Evolutionary conservation across 2,113 vertebrate genomes (phyloP), one percentile per base, ranked within the genome.

Genomic region (Melanostigma gelatinosum): DNA sequence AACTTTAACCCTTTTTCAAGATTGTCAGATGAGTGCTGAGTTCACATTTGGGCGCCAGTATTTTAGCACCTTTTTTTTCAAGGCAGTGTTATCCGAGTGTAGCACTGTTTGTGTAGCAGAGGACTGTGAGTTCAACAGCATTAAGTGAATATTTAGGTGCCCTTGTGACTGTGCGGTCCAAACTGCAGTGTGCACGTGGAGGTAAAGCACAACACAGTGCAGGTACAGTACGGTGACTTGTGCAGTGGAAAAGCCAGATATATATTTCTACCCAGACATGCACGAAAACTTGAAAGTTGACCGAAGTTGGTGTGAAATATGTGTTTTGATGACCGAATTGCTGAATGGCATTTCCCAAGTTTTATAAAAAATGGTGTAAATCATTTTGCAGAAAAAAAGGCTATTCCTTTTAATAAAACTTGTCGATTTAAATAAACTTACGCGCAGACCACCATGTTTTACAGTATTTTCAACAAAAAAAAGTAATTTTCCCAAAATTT

Each of bases 291-390:
- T 64, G 29, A 71, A 76, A 81, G 11, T 11, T 60, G 24, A 24
- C 10, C 22, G 8, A 18, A 54, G 22, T 55, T 6, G 2, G 13
- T 42, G 42, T 66, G 58, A 76, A 77, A 63, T 68, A 54, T 57
- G 52, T 69, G 42, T 48, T 82, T 77, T 54, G 71, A 75, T 71
- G 24, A 40, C 8, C 32, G 65, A 29, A 82, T 61, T 61, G 38
- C 29, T 80, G 40, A 54, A 65, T 36, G 20, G 40, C 18, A 22
- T 68, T 72, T 34, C 65, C 10, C 24, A 27, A 27, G 48, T 32
- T 63, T 55, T 22, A n/a, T 70, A 24, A 42, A 70, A 52, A 50
- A 27, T 55, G 11, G 73, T 42, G 50, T 58, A n/a, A 64, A 73
- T 69, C 4, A 60, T 60, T 34, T 70, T 69, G 22, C 32, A 72